Evolutionary conservation across 1,140 invertebrate species (phyloP).

Genomic region (Neoseiulus cucumeris): DNA sequence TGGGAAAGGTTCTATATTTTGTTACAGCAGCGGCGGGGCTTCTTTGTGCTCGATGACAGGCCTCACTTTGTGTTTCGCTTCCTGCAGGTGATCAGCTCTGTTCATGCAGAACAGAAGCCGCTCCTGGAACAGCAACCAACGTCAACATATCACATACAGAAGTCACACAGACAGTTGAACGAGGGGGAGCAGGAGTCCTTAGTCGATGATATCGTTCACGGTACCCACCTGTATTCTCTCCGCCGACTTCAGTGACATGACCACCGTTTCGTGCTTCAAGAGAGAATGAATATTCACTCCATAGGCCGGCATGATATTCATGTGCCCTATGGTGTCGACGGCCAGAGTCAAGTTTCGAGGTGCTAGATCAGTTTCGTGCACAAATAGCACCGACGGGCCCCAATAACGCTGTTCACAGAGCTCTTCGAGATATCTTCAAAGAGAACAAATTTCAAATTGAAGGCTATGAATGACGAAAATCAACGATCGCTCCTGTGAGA

Average conservation of each 20-base stretch:
- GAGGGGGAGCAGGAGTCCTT: no score
- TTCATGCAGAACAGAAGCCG: no score
- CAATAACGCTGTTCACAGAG: constrained; percentile 62
- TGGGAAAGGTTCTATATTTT: no score
- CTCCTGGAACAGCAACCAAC: no score
- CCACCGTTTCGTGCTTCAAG: constrained; percentile 84
- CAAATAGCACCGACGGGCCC: constrained; percentile 84
- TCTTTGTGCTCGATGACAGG: no score
- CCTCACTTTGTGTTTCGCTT: no score
- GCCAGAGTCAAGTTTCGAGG: constrained; percentile 65
- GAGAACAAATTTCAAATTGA: not conserved
- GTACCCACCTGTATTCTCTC: constrained; percentile 37
- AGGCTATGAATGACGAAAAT: not conserved
- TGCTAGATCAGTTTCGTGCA: constrained; percentile 67
- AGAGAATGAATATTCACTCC: constrained; percentile 57
- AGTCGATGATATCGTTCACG: not conserved
- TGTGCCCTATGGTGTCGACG: constrained; percentile 46
- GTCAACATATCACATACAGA: no score
- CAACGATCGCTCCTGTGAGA: not conserved
- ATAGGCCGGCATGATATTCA: constrained; percentile 90
- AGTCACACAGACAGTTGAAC: no score
- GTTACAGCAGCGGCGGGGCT: no score
- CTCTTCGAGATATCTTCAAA: constrained; percentile 42
- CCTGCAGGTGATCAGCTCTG: no score
- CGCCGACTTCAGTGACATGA: constrained; percentile 63